A percentile compares a stretch with the other conserved stretches of the same genome.
Conservation (phyloP, 1,140 invertebrate genomes). For the Heliconius hermathena region DNA sequence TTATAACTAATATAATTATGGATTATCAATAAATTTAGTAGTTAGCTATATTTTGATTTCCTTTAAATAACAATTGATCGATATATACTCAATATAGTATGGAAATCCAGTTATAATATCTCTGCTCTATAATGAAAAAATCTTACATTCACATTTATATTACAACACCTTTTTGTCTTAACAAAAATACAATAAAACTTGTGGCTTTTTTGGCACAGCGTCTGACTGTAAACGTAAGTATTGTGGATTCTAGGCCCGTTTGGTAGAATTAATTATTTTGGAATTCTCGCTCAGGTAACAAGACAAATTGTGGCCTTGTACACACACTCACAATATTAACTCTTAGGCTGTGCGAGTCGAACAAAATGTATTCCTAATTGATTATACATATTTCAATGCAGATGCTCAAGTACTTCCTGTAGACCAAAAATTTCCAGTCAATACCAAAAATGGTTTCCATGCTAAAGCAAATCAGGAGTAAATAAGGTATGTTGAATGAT, state of each 20-base stretch:
- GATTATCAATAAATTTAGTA: too few species aligned
- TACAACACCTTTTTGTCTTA: neutral
- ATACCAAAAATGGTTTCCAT: neutral
- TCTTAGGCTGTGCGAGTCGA: neutral
- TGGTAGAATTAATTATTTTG: too few species aligned
- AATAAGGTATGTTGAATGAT: conserved; percentile 41
- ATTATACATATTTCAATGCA: conserved; percentile 9
- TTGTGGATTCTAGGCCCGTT: too few species aligned
- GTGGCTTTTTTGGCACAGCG: too few species aligned
- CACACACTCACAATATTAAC: too few species aligned
- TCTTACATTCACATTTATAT: neutral
- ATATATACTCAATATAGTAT: neutral
- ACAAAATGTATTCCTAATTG: neutral
- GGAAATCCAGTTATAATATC: neutral
- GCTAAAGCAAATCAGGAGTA: conserved; percentile 31
- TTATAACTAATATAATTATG: too few species aligned
- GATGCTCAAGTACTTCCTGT: conserved; percentile 14
- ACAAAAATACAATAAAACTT: neutral
- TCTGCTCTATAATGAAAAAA: neutral
- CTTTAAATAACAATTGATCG: too few species aligned
- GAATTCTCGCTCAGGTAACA: too few species aligned
- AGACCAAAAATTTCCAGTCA: conserved; percentile 15
- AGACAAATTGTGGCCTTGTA: too few species aligned
- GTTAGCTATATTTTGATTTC: too few species aligned
- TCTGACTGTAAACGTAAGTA: too few species aligned